phyloP scores from a whole-genome alignment of 2,888 invertebrate genomes.

The Myopa testacea region DNA sequence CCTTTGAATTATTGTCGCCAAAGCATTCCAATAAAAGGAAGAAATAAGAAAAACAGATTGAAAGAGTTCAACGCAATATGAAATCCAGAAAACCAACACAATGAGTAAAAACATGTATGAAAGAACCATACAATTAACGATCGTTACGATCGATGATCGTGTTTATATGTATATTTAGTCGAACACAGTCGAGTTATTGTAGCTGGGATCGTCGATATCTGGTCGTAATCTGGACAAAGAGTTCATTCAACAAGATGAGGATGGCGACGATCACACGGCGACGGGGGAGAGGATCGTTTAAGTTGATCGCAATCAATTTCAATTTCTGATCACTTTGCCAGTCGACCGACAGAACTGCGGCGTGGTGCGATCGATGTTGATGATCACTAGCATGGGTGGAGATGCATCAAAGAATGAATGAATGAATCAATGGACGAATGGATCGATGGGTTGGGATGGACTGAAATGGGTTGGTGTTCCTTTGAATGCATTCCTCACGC shows the following conservation, averaged over 20 bases:
- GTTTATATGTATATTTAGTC: slow-evolving; percentile 1
- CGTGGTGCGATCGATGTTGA: not conserved
- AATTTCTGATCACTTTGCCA: slow-evolving; percentile 13
- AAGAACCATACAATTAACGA: not conserved
- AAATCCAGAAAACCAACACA: not conserved
- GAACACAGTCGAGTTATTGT: not conserved
- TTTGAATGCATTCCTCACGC: not conserved
- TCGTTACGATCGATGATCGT: slow-evolving; percentile 3
- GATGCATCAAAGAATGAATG: not conserved
- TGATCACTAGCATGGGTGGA: not conserved
- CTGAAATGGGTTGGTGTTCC: not conserved
- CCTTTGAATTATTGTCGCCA: slow-evolving; percentile 9
- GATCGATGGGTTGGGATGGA: not conserved
- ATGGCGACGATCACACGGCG: not conserved
- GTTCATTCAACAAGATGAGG: not conserved
- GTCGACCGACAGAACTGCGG: not conserved
- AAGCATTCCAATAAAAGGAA: not conserved
- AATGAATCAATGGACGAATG: not conserved
- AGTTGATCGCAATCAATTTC: slow-evolving; percentile 33
- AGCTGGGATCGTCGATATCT: not conserved
- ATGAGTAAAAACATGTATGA: not conserved
- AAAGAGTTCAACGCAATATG: not conserved
- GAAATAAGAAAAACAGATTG: too few relatives aligned
- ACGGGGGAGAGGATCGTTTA: slow-evolving; percentile 7
- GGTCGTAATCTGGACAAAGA: not conserved